Conservation (phyloP, 2,888 invertebrate genomes). For the Ceriagrion tenellum region DNA sequence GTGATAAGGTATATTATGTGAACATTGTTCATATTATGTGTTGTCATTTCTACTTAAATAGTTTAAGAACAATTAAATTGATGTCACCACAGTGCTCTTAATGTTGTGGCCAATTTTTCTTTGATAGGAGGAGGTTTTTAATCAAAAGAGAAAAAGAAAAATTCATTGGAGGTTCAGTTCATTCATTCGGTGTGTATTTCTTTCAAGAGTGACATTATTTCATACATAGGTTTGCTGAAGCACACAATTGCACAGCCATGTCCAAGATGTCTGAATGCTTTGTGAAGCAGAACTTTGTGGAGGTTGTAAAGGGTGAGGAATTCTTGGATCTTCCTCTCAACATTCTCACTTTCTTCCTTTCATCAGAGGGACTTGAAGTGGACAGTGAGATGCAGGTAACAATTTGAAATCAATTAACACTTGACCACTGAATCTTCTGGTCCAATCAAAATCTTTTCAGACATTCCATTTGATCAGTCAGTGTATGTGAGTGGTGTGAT, state of each 20-base stretch:
- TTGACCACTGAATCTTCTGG: slow-evolving; percentile 4
- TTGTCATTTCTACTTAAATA: neutral
- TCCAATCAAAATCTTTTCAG: neutral
- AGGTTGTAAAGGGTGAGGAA: slow-evolving; percentile 90
- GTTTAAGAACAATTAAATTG: neutral
- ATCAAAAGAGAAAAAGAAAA: neutral
- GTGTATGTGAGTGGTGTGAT: slow-evolving; percentile 10
- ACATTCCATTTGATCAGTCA: neutral
- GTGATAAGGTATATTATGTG: no score
- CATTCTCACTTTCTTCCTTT: slow-evolving; percentile 87
- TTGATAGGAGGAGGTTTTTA: neutral
- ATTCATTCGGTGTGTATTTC: neutral
- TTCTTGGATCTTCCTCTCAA: slow-evolving; percentile 90
- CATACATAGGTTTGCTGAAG: slow-evolving; percentile 88
- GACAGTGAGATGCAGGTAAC: slow-evolving; percentile 93
- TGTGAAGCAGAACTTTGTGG: slow-evolving; percentile 91
- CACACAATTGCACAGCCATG: slow-evolving; percentile 90
- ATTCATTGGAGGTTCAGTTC: slow-evolving; percentile 2
- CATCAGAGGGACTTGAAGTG: slow-evolving; percentile 92
- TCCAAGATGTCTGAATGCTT: slow-evolving; percentile 88
- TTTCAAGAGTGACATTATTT: slow-evolving; percentile 32
- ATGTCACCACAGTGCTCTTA: neutral
- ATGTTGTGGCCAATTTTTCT: neutral
- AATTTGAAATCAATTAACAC: slow-evolving; percentile 2
- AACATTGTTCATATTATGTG: no score